A percentile compares a stretch with the other conserved stretches of the same genome.
Evolutionary conservation across 1,140 invertebrate genomes (phyloP).

Genomic region (Euschistus heros): DNA sequence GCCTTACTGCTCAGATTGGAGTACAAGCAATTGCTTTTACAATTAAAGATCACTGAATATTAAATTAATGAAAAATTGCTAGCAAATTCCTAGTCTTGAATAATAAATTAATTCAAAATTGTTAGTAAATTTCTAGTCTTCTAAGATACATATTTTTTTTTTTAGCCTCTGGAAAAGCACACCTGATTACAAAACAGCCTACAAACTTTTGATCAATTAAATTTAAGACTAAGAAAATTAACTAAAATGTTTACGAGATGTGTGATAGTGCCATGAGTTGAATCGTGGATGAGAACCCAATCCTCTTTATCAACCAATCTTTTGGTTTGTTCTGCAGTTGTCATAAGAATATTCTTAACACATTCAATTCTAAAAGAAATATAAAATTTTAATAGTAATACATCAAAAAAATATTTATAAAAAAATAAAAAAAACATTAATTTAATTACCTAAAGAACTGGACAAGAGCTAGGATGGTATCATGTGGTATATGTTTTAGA

Average conservation of each 20-base stretch:
- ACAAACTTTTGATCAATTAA: no score
- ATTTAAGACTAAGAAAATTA: not conserved
- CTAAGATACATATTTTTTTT: no score
- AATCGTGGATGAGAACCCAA: slow-evolving; percentile 77
- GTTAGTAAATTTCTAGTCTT: no score
- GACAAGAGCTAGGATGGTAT: slow-evolving; percentile 52
- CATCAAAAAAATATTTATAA: not conserved
- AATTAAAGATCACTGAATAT: no score
- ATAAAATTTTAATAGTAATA: not conserved
- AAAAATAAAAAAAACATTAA: slow-evolving; percentile 8
- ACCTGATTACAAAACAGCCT: no score
- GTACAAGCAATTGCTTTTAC: no score
- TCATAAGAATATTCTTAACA: slow-evolving; percentile 72
- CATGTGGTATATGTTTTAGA: slow-evolving; percentile 1
- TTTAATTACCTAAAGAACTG: slow-evolving; percentile 5
- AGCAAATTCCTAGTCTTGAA: no score
- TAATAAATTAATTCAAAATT: no score
- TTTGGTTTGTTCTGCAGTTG: slow-evolving; percentile 67
- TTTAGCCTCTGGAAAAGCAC: no score
- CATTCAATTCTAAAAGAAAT: slow-evolving; percentile 57
- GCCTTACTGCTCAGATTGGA: no score
- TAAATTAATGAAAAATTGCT: no score
- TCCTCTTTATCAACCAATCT: slow-evolving; percentile 68
- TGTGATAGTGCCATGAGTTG: slow-evolving; percentile 69
- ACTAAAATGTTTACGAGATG: slow-evolving; percentile 50